A percentile compares a stretch with the other conserved stretches of the same genome.
Conservation (phyloP, 2,888 invertebrate genomes). For the Micropterix aruncella region DNA sequence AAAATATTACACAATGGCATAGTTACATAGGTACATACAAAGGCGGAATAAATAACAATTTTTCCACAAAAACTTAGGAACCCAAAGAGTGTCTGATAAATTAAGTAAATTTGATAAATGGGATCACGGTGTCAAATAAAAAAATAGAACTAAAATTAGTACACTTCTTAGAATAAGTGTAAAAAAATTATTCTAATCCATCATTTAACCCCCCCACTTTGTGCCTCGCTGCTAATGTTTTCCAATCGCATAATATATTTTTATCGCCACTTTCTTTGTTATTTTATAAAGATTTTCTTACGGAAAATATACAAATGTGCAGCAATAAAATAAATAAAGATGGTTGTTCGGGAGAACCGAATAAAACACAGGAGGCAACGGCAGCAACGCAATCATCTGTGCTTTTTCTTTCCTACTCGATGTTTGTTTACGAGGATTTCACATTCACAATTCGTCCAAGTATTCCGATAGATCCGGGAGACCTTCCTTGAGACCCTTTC, state of each 20-base stretch:
- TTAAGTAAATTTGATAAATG: background rate
- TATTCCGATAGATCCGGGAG: slow-evolving; percentile 91
- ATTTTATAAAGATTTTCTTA: background rate
- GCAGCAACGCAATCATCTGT: background rate
- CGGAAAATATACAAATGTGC: background rate
- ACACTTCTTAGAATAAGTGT: background rate
- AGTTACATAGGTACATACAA: background rate
- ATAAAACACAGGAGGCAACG: background rate
- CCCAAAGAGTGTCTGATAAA: background rate
- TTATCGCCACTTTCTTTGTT: background rate
- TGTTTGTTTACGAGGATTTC: background rate
- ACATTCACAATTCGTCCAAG: slow-evolving; percentile 95
- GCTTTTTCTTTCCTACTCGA: background rate
- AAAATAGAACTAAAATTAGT: background rate
- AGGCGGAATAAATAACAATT: background rate
- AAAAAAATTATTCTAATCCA: background rate
- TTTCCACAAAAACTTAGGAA: background rate
- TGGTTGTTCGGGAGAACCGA: background rate
- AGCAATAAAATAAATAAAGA: background rate
- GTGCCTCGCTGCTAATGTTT: too few relatives aligned
- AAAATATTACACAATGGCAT: background rate
- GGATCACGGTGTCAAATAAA: background rate
- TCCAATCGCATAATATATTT: background rate
- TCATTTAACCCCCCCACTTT: background rate
- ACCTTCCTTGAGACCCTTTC: slow-evolving; percentile 98